Conservation (phyloP, 2,113 vertebrate genomes). For the Atrichornis clamosus region DNA sequence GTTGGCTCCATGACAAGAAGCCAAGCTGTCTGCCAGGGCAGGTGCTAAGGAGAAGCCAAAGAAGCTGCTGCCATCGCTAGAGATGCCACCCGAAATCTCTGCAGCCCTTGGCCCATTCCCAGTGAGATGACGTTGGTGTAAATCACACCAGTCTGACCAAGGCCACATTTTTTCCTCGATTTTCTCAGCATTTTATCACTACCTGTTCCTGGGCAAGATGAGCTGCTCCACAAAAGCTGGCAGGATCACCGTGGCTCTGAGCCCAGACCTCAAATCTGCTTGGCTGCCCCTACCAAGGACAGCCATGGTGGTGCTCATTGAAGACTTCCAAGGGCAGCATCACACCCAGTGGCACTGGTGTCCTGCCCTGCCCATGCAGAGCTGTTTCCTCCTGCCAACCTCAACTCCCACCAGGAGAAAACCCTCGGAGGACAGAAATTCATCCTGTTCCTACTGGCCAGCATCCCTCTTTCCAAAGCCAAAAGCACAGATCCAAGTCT, state of each 20-base stretch:
- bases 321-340: neutral
- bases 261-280: neutral
- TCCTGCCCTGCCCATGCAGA: neutral
- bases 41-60: neutral
- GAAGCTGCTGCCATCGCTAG: neutral
- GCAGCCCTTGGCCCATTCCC: neutral
- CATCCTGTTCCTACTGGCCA: neutral
- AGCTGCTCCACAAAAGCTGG: neutral
- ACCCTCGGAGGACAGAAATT: neutral
- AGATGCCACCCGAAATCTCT: neutral
- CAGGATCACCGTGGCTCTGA: neutral
- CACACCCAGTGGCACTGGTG: neutral
- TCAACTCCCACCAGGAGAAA: neutral
- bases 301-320: accelerated
- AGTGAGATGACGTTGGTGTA: accelerated
- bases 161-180: accelerated
- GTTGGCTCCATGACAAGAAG: accelerated
- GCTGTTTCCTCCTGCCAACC: neutral
- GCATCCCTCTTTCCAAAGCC: neutral
- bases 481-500: neutral
- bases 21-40: neutral
- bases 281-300: neutral
- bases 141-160: accelerated
- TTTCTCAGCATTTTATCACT: neutral
- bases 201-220: neutral